Evolutionary conservation across 1,140 invertebrate genomes (phyloP).

Genomic region (Tribolium castaneum): DNA sequence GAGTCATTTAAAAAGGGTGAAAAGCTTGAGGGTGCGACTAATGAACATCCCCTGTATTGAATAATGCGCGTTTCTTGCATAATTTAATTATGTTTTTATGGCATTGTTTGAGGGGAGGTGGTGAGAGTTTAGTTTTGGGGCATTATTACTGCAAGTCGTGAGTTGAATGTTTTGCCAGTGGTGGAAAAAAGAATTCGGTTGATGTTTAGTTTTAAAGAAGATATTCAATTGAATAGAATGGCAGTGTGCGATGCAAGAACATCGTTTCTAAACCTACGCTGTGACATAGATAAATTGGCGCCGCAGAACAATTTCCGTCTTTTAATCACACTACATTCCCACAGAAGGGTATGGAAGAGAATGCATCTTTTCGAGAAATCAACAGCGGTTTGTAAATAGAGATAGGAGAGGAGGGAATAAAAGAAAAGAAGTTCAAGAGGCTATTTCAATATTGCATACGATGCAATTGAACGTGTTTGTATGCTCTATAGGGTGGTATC

Average conservation of each 20-base stretch:
- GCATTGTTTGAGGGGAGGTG: conserved; percentile 7
- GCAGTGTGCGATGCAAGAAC: conserved; percentile 39
- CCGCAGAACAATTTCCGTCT: conserved; percentile 60
- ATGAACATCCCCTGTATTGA: conserved; percentile 38
- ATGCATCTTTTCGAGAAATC: conserved; percentile 52
- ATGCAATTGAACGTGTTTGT: conserved; percentile 40
- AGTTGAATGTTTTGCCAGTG: neutral
- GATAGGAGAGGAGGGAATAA: conserved; percentile 5
- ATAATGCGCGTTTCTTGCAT: conserved; percentile 39
- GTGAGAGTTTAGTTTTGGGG: conserved; percentile 25
- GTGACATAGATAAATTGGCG: conserved; percentile 60
- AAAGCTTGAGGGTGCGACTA: conserved; percentile 29
- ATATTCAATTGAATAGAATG: conserved; percentile 46
- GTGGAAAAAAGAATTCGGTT: conserved; percentile 2
- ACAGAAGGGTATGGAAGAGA: conserved; percentile 49
- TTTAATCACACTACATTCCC: conserved; percentile 60
- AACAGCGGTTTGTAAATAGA: conserved; percentile 34
- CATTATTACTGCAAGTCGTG: conserved; percentile 25
- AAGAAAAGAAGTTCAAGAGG: conserved; percentile 11
- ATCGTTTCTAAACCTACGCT: conserved; percentile 45
- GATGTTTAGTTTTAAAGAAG: conserved; percentile 43
- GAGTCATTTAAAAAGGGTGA: conserved; percentile 35
- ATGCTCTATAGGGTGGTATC: conserved; percentile 23
- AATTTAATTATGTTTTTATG: conserved; percentile 36
- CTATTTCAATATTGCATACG: conserved; percentile 39